Evolutionary conservation across 2,888 invertebrate genomes (phyloP).

Genomic region (Cylloceria caligata): DNA sequence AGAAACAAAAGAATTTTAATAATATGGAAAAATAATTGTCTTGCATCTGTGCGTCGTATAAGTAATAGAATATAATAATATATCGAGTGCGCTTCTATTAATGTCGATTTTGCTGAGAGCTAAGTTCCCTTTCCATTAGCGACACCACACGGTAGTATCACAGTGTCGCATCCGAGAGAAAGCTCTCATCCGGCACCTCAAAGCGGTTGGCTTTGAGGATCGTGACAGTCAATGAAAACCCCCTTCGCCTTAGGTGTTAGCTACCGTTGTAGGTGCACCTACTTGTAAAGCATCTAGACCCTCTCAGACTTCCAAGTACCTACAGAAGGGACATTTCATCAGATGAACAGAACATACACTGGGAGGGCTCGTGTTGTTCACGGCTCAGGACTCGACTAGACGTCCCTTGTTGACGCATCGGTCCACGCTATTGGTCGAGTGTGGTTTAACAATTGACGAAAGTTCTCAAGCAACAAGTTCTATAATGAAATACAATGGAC

Average conservation of each 20-base stretch:
- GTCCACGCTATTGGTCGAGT: neutral
- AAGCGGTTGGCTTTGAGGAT: conserved; percentile 48
- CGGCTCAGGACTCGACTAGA: neutral
- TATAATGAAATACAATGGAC: neutral
- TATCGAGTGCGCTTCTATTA: no score
- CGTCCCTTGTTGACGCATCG: neutral
- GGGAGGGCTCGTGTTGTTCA: conserved; percentile 1
- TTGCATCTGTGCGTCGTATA: no score
- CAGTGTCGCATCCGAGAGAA: conserved; percentile 27
- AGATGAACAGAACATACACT: conserved; percentile 17
- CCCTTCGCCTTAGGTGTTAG: conserved; percentile 41
- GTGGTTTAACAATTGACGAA: neutral
- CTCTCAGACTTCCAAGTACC: conserved; percentile 14
- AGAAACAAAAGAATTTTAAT: no score
- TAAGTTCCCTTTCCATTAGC: neutral
- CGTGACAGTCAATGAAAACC: conserved; percentile 53
- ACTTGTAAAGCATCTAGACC: conserved; percentile 36
- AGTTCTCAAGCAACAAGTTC: neutral
- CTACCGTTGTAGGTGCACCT: conserved; percentile 26
- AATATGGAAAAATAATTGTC: no score
- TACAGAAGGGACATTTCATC: conserved; percentile 34
- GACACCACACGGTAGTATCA: neutral
- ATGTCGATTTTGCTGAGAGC: no score
- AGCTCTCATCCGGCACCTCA: conserved; percentile 31
- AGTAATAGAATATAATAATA: no score